Base-by-base conservation (phyloP, 2,113 vertebrate genomes). In the Acanthisitta chloris region DNA sequence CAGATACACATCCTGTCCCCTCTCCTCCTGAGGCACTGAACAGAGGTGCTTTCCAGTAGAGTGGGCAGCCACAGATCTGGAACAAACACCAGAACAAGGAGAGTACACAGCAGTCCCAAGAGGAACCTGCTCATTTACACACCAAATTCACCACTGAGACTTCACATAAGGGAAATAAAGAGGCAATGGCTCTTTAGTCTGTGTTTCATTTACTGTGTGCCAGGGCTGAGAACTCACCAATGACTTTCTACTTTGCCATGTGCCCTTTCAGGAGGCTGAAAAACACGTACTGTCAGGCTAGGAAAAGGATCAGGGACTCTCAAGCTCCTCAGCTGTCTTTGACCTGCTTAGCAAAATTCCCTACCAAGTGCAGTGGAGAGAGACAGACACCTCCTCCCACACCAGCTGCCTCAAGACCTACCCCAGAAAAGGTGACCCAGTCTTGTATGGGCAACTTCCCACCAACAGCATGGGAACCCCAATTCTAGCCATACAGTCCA, bases 1-100 rank as follows among this genome's bases (percentile, higher is more conserved):
- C 99, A 12, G 99, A 99, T 36, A 99, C 99, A 81, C 98, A 98
- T 92, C 99, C 99, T 5, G 98, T 99, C 97, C 98, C 98, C 88
- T 99, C 99, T 77, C 99, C 99, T 42, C 99, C 99, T 4, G 99
- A 98, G 2, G 98, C 98, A 95, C 92, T 98, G 97, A 99, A 99
- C 98, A 99, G 98, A 38, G 99, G 97, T 31, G 99, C 98, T 97
- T 99, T 99, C 99, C 99, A 99, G 96, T 99, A 99, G 40, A 99
- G 98, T 21, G 99, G 99, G 97, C 98, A 99, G 85, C 98, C 98
- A 88, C 99, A 99, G 62, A 98, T 97, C 99, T 99, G 97, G 17
- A 92, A 88, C 24, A 81, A 92, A 97, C 94, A 97, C 7, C 86
- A 80, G 45, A 62, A 69, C 20, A 80, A 38, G 84, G 18, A 58